Conservation (phyloP, 2,113 vertebrate species). For the Halcyon malimbica region DNA sequence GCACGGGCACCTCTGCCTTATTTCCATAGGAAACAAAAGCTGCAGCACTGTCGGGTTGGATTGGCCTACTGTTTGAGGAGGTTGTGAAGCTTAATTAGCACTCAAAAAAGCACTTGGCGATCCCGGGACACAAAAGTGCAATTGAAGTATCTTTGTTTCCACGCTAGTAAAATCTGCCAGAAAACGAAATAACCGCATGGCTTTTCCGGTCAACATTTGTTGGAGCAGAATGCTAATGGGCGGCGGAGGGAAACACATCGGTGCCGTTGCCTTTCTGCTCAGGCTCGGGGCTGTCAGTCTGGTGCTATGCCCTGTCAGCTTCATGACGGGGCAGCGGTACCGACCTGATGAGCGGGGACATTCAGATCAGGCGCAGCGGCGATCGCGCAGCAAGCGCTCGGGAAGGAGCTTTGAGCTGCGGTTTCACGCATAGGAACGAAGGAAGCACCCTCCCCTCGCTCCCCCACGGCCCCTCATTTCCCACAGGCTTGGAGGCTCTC, state of each 20-base stretch:
- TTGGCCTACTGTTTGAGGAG: background rate
- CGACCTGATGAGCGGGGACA: accelerated
- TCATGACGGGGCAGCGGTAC: accelerated
- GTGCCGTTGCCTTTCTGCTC: background rate
- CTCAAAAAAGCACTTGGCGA: background rate
- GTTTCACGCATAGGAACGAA: background rate
- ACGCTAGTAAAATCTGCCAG: background rate
- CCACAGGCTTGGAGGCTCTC: background rate
- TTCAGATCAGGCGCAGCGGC: accelerated
- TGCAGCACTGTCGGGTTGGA: accelerated
- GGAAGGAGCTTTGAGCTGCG: background rate
- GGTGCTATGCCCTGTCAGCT: background rate
- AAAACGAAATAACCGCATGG: background rate
- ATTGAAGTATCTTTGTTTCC: slow-evolving; percentile 17
- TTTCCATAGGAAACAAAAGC: background rate
- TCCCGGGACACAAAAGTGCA: background rate
- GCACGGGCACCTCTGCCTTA: background rate
- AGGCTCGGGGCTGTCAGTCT: background rate
- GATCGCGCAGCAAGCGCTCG: background rate
- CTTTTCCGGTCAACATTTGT: background rate
- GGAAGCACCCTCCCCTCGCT: background rate
- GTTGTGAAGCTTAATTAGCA: background rate
- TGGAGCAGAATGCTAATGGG: background rate
- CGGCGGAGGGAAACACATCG: background rate
- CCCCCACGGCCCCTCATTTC: background rate